These are phyloP conservation scores for Falco concolor DNA, from an alignment of 2,797 vertebrate genomes.

Conservation along the genomic window DNA sequence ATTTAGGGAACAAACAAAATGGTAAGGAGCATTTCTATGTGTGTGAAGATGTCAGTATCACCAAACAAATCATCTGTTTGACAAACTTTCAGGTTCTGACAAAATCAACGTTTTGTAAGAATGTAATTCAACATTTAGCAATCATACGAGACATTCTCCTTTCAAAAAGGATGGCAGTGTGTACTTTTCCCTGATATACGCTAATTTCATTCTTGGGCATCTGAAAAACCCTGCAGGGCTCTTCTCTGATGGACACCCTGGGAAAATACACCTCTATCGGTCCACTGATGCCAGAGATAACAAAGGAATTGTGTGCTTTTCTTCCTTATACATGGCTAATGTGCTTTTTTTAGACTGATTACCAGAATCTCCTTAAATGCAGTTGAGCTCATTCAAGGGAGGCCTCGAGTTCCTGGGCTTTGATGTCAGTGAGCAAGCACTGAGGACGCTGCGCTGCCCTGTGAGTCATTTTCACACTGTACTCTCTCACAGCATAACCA, in stretches of 20 bases:
- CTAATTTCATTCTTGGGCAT: neutral
- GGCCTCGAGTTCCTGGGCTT: constrained; percentile 61
- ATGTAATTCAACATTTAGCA: neutral
- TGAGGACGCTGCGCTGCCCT: neutral
- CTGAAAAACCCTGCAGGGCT: constrained; percentile 1
- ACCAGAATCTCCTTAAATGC: constrained; percentile 61
- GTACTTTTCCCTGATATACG: neutral
- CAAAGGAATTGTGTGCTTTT: constrained; percentile 33
- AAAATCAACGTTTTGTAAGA: neutral
- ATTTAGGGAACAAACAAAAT: neutral
- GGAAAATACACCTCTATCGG: constrained; percentile 54
- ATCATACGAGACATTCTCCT: neutral
- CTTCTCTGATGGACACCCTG: constrained; percentile 20
- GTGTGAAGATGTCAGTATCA: neutral
- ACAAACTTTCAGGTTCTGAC: neutral
- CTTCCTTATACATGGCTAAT: constrained; percentile 28
- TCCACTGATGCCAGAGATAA: constrained; percentile 43
- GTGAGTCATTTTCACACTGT: constrained; percentile 50
- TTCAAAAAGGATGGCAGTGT: neutral
- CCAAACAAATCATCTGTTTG: neutral
- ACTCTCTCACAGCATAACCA: constrained; percentile 7
- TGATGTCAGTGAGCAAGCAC: constrained; percentile 45
- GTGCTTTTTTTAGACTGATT: constrained; percentile 61
- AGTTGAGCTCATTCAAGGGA: constrained; percentile 48
- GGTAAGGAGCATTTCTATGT: neutral